Base-by-base conservation (phyloP, 1,140 invertebrate species). In the Archegozetes longisetosus region DNA sequence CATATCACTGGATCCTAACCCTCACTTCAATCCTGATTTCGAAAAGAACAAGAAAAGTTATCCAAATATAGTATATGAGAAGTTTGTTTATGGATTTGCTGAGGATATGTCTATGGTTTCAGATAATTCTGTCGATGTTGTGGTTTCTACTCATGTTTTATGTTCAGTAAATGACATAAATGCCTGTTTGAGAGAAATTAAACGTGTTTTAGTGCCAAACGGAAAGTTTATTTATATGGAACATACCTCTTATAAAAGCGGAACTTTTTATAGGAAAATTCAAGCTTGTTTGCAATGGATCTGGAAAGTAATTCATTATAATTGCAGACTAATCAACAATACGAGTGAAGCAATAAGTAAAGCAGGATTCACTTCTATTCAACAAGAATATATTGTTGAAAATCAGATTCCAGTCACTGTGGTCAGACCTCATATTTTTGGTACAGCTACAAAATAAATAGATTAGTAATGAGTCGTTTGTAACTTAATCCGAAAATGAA, bases 91-190 rank as follows among this genome's bases (percentile, higher is more conserved):
- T 46, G 67, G 65, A 14, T 62, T 40, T 40, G 72, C 69, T 6
- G 72, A 73, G 60, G 61, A 71, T 46, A 68, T 73, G 68, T 54
- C 55, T 17, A 62, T 65, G 3, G 48, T 73, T 24, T 32, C 61
- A 20, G 67, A 69, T 56, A 55, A 64, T 60, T 68, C 65, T 25
- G 62, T 70, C 53, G 72, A 73, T 64, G 67, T 67, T 9, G 69
- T 71, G 9, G 66, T 72, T 2, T 69, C 67, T 49, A 70, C 71
- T 23, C 59, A 69, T 9, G 69, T 70, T 0, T 55, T 73, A 0
- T 72, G 71, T 52, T 68, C 66, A n/a, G 70, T 71, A 9, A 23
- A 47, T 14, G 62, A 70, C 60, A 27, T 66, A 1, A 51, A 66
- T 17, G 51, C 64, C 51, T 60, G 62, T 9, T 48, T 72, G 6